Base-by-base conservation (phyloP, 1,140 invertebrate species). In the Aphaenogaster rudis region DNA sequence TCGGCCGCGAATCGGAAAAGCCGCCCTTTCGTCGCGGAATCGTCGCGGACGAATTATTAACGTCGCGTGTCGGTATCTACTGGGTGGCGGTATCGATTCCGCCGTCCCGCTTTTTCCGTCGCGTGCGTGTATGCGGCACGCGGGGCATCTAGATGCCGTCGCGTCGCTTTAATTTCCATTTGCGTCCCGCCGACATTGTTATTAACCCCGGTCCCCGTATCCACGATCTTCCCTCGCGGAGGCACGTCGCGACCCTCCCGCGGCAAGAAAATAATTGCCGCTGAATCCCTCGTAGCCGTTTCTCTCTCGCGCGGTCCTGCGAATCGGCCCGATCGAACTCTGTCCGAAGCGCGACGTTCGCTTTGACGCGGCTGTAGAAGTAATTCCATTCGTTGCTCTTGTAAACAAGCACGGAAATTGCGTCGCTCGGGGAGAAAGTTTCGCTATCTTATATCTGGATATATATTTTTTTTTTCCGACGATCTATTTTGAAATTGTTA, bases 31-130 rank as follows among this genome's bases (percentile, higher is more conserved):
- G 67, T n/a, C 59, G 39, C 64, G 86, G 64, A 88, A 90, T 91
- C 77, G 81, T 78, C 39, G 48, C 50, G 77, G 69, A 0, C 90
- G 87, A 92, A 90, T 92, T 92, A 92, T 92, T 91, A 91, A 92
- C 90, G 86, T 92, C 86, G 91, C 91, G 91, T 92, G 91, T 63
- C 85, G 72, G 77, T 88, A 88, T 90, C 86, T 82, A 74, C 66
- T 52, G 42, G 66, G 76, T 80, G 42, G 28, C 42, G 45, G n/a
- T 90, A 92, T 92, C 86, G 91, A 92, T 92, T 91, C 64, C 74
- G 64, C n/a, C 86, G 57, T 86, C 79, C 88, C 59, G 54, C 86
- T 84, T 86, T 88, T 89, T 88, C 57, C 57, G 33, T 86, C 82
- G 82, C 74, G 74, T 79, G 80, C 74, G 82, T 28, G 28, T 86